Percentiles rank a stretch among this genome's conserved stretches.
These are phyloP conservation scores for Phocides pigmalion DNA, from an alignment of 1,140 invertebrate species.

Conservation along the genomic window DNA sequence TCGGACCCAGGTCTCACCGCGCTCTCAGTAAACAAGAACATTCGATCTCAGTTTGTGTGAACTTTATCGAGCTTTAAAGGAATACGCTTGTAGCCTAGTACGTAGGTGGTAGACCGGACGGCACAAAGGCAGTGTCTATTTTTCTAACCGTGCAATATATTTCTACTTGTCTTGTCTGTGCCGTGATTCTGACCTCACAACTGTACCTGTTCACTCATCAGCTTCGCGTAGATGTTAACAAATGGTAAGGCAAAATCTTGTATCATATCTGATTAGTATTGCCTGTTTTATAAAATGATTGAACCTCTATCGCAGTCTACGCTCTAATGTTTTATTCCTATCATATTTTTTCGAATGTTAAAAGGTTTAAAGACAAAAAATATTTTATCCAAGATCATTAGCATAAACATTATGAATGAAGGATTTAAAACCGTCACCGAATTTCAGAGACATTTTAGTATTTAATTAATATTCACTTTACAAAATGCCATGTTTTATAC, in stretches of 20 bases:
- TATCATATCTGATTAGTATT: neutral
- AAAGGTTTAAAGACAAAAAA: no score
- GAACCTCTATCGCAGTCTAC: no score
- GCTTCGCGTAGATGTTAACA: conserved; percentile 4
- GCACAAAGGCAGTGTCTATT: conserved; percentile 21
- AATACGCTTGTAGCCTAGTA: conserved; percentile 38
- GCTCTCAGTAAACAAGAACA: conserved; percentile 76
- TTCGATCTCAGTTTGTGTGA: conserved; percentile 75
- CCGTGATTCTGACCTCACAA: conserved; percentile 7
- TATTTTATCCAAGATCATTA: no score
- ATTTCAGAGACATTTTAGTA: no score
- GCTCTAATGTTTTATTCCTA: no score
- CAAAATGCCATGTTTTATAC: no score
- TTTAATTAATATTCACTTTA: no score
- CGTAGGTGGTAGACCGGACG: conserved; percentile 5
- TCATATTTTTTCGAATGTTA: no score
- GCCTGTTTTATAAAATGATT: no score
- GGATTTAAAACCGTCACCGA: no score
- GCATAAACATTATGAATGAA: no score
- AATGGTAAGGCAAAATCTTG: conserved; percentile 23
- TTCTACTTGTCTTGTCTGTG: conserved; percentile 11
- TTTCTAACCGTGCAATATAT: conserved; percentile 30
- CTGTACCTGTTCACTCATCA: conserved; percentile 23
- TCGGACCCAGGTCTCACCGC: conserved; percentile 75
- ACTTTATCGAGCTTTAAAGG: conserved; percentile 55